phyloP scores from a whole-genome alignment of 2,888 invertebrate genomes.

The Meganola albula region DNA sequence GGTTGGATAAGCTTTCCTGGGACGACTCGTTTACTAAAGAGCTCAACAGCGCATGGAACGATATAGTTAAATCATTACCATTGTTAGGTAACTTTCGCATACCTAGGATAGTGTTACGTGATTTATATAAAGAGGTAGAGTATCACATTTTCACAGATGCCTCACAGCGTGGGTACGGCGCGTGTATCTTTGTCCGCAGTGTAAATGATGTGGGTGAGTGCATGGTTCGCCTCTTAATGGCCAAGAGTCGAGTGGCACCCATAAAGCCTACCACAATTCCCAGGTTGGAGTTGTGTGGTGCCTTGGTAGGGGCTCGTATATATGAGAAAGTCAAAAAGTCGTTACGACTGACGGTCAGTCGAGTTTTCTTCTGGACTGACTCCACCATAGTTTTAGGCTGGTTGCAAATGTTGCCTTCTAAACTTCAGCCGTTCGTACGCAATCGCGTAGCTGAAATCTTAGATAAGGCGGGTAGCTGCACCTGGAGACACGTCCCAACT shows the following conservation, averaged over 20 bases:
- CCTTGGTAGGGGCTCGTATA: too few species aligned
- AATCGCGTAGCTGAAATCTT: slow-evolving; percentile 28
- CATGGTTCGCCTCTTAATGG: neutral
- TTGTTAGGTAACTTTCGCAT: slow-evolving; percentile 17
- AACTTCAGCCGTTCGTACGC: slow-evolving; percentile 27
- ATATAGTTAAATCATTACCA: slow-evolving; percentile 9
- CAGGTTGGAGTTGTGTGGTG: slow-evolving; percentile 29
- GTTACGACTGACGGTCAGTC: too few species aligned
- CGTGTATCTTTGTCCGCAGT: slow-evolving; percentile 25
- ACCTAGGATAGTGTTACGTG: slow-evolving; percentile 21
- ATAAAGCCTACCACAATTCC: slow-evolving; percentile 9
- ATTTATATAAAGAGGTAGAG: slow-evolving; percentile 13
- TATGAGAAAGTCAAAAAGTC: too few species aligned
- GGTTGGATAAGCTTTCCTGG: slow-evolving; percentile 23
- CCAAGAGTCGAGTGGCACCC: neutral
- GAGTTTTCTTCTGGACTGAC: too few species aligned
- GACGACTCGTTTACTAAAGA: slow-evolving; percentile 12
- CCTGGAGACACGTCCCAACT: too few species aligned
- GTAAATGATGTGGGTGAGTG: slow-evolving; percentile 8
- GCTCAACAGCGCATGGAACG: neutral
- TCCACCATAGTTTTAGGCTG: slow-evolving; percentile 31
- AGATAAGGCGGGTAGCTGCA: too few species aligned
- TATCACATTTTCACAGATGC: slow-evolving; percentile 30
- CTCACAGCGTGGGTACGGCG: slow-evolving; percentile 29
- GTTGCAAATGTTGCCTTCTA: slow-evolving; percentile 22